Evolutionary conservation across 2,888 invertebrate genomes (phyloP).

Genomic region (Hermaeophaga mercurialis): DNA sequence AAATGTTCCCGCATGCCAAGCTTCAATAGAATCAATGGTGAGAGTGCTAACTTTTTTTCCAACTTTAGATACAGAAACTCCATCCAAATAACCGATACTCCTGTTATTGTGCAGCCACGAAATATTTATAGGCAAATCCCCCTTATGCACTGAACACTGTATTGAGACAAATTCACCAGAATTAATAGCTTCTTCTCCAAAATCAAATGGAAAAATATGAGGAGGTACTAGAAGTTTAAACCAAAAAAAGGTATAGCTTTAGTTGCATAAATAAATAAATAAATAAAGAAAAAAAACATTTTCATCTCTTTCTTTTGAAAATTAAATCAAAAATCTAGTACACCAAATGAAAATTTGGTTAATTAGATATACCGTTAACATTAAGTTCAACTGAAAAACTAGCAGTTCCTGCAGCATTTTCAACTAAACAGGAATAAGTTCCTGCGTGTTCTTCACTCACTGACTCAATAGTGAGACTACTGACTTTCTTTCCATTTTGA

Average conservation of each 20-base stretch:
- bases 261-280: too few species aligned
- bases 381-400: slow-evolving; percentile 67
- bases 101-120: slow-evolving; percentile 75
- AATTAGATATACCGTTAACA: slow-evolving; percentile 68
- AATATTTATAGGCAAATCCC: slow-evolving; percentile 75
- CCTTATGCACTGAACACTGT: slow-evolving; percentile 72
- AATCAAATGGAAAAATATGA: slow-evolving; percentile 53
- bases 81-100: slow-evolving; percentile 52
- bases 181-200: slow-evolving; percentile 66
- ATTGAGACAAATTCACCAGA: slow-evolving; percentile 72
- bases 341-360: too few species aligned
- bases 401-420: slow-evolving; percentile 62
- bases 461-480: slow-evolving; percentile 66
- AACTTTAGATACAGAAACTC: slow-evolving; percentile 52
- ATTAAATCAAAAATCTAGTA: too few species aligned
- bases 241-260: too few species aligned
- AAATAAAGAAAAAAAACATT: too few species aligned
- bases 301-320: too few species aligned
- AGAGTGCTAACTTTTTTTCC: slow-evolving; percentile 66
- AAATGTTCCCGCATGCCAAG: slow-evolving; percentile 75
- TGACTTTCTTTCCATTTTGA: slow-evolving; percentile 59
- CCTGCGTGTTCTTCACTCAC: slow-evolving; percentile 66
- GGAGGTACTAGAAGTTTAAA: slow-evolving; percentile 53
- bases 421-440: slow-evolving; percentile 66
- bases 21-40: slow-evolving; percentile 73